These are phyloP conservation scores for Synaphobranchus kaupii DNA, from an alignment of 2,797 vertebrate species.

Conservation along the genomic window DNA sequence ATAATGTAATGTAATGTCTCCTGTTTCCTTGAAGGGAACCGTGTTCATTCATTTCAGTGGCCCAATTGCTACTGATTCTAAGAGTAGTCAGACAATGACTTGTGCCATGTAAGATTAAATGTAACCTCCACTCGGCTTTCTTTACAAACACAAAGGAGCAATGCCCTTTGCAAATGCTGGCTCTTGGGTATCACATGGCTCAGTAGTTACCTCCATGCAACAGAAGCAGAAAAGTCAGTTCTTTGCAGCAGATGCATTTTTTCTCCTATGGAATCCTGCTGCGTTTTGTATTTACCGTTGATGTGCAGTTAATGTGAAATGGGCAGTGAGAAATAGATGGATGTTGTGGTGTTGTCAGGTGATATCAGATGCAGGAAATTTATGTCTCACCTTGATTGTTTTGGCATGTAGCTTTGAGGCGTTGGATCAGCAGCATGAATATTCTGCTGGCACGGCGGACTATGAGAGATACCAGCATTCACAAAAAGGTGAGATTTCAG, in stretches of 20 bases:
- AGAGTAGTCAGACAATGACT: too few relatives aligned
- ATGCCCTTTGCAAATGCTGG: not conserved
- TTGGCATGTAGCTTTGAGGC: conserved; percentile 42
- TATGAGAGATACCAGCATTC: conserved; percentile 36
- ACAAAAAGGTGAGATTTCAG: conserved; percentile 21
- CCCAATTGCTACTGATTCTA: not conserved
- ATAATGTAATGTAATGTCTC: not conserved
- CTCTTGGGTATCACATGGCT: not conserved
- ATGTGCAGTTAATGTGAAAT: not conserved
- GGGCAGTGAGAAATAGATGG: not conserved
- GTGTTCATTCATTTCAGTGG: too few relatives aligned
- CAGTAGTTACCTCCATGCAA: not conserved
- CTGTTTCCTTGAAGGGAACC: too few relatives aligned
- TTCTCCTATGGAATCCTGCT: not conserved
- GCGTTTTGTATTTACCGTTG: not conserved
- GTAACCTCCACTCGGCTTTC: too few relatives aligned
- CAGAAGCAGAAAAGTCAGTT: not conserved
- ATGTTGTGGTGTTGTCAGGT: not conserved
- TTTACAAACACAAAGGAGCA: not conserved
- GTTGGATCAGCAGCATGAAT: conserved; percentile 41
- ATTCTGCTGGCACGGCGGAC: conserved; percentile 35
- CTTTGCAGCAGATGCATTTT: not conserved
- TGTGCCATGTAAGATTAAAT: not conserved
- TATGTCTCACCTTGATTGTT: not conserved
- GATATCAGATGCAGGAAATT: not conserved